Conservation (phyloP, 2,888 invertebrate genomes). For the Eulithis testata region DNA sequence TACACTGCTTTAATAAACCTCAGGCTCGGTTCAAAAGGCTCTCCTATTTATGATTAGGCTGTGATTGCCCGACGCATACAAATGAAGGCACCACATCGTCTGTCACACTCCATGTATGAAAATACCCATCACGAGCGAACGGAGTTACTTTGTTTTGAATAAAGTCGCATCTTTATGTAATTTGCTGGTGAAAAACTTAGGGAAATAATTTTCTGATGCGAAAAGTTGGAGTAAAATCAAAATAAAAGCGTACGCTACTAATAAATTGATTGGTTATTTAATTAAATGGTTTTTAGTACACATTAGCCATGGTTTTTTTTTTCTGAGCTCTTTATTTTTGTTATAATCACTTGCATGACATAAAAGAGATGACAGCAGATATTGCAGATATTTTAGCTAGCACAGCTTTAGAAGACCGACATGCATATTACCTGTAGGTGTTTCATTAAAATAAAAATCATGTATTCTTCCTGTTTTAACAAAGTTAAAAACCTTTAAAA, state of each 20-base stretch:
- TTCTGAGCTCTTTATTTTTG: too few relatives aligned
- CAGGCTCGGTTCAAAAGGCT: conserved; percentile 41
- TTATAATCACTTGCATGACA: too few relatives aligned
- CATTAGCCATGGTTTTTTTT: too few relatives aligned
- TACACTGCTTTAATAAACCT: conserved; percentile 21
- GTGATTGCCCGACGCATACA: conserved; percentile 57
- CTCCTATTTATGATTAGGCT: conserved; percentile 65
- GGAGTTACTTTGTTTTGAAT: conserved; percentile 45
- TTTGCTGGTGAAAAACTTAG: conserved; percentile 20
- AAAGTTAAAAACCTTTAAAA: neutral
- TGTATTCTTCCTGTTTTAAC: neutral
- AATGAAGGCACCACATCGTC: conserved; percentile 61
- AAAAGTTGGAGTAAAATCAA: neutral
- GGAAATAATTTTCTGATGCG: neutral
- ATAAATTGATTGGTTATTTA: too few relatives aligned
- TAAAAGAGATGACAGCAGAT: too few relatives aligned
- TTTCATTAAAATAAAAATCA: neutral
- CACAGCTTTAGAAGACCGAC: too few relatives aligned
- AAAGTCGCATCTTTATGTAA: conserved; percentile 28
- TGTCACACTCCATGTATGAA: conserved; percentile 48
- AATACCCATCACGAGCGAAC: conserved; percentile 50
- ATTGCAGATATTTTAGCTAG: too few relatives aligned
- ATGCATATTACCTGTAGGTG: too few relatives aligned
- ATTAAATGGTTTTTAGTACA: too few relatives aligned
- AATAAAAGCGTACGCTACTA: neutral